Base-by-base conservation (phyloP, 1,140 invertebrate genomes). In the Drosophila seguyi region DNA sequence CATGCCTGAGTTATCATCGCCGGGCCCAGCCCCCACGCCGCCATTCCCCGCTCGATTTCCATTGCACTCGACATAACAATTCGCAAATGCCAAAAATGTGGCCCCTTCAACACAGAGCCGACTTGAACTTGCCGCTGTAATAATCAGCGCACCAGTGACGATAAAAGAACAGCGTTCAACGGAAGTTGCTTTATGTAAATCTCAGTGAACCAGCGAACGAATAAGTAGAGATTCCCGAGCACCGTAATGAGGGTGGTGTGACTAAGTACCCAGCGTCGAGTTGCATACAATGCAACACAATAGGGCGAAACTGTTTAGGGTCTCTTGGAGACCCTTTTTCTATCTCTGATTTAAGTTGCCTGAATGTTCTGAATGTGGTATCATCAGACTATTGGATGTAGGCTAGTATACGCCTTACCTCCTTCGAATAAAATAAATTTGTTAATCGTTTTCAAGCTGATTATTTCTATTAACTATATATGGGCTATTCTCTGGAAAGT, bases 101-200 rank as follows among this genome's bases (percentile, higher is more conserved):
- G 22, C 71, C 68, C 20, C 36, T 20, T 53, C 55, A 41, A 11
- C 55, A 38, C 22, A 7, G 6, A 27, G 11, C 18, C 38, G 38
- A 55, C 48, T 68, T 75, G 62, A 52, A 39, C 75, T 71, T 44
- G 41, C 39, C 31, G 34, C 6, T 38, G 11, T n/a, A 29, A 71
- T 71, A 39, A 71, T 57, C 66, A 31, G 36, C 10, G 36, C 14
- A 16, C n/a, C 22, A 36, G 60, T 34, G 18, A 66, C 31, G 44
- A 66, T 36, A 67, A 67, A 22, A 47, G 25, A 38, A 16, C 7
- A n/a, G 14, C 31, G 11, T n/a, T 18, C 44, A 78, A 68, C 79
- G 79, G 80, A 83, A 83, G 80, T 75, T 82, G 80, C 58, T 79
- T 67, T 31, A 22, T 25, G 61, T 16, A 67, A 41, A 65, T 61